phyloP scores from a whole-genome alignment of 2,888 invertebrate species.

The Ctenicera cuprea region DNA sequence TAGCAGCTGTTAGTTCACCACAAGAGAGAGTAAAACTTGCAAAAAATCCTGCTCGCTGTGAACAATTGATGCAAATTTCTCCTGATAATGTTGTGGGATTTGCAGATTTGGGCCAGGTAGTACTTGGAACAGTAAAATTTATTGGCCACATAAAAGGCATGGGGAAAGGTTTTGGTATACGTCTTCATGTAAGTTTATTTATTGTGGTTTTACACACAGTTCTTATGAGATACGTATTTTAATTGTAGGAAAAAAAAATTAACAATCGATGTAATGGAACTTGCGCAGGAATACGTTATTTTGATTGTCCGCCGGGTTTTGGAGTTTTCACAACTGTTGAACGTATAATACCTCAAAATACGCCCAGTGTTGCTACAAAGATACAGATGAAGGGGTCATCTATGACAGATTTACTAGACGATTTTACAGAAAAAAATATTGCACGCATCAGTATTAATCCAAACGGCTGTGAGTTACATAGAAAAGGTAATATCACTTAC shows the following conservation, averaged over 20 bases:
- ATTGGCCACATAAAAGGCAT: conserved; percentile 75
- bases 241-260: conserved; percentile 64
- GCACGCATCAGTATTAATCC: conserved; percentile 48
- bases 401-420: conserved; percentile 45
- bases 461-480: conserved; percentile 44
- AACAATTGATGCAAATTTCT: conserved; percentile 70
- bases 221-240: conserved; percentile 16
- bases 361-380: conserved; percentile 34
- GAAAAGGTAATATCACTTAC: conserved; percentile 28
- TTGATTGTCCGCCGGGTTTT: conserved; percentile 67
- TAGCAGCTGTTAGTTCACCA: conserved; percentile 74
- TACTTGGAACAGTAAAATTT: conserved; percentile 73
- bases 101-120: conserved; percentile 64
- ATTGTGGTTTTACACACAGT: not conserved
- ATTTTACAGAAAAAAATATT: conserved; percentile 54
- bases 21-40: conserved; percentile 74
- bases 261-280: conserved; percentile 69
- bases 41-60: conserved; percentile 70
- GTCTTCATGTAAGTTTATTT: conserved; percentile 73
- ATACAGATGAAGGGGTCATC: conserved; percentile 33
- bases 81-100: conserved; percentile 71
- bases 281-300: conserved; percentile 69
- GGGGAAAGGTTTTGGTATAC: conserved; percentile 76
- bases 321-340: conserved; percentile 71
- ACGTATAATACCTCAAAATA: conserved; percentile 62